These are phyloP conservation scores for Mionectes olivaceus DNA, from an alignment of 2,797 vertebrate genomes.

Conservation along the genomic window DNA sequence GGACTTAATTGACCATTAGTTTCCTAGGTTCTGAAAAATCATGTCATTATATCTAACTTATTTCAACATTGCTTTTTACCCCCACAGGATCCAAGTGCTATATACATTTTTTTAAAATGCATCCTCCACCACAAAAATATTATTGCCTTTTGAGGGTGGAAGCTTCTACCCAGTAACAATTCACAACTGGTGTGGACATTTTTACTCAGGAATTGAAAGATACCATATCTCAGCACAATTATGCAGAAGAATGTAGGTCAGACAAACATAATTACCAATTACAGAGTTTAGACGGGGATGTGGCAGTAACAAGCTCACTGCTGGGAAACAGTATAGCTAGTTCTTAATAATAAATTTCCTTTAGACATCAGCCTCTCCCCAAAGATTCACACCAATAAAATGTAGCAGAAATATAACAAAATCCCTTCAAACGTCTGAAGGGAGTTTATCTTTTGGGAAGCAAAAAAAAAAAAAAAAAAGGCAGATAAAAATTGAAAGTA, in stretches of 20 bases:
- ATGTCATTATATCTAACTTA: slow-evolving; percentile 63
- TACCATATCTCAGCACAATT: slow-evolving; percentile 46
- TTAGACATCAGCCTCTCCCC: slow-evolving; percentile 50
- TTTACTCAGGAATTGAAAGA: slow-evolving; percentile 48
- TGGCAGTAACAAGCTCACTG: slow-evolving; percentile 49
- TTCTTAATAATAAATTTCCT: slow-evolving; percentile 65
- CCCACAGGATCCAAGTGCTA: slow-evolving; percentile 16
- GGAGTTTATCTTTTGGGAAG: background rate
- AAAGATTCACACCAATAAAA: slow-evolving; percentile 50
- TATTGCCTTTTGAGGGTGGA: slow-evolving; percentile 21
- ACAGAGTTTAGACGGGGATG: slow-evolving; percentile 28
- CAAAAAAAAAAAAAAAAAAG: background rate
- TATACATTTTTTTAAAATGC: background rate
- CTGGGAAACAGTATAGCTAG: slow-evolving; percentile 41
- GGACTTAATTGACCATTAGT: slow-evolving; percentile 71
- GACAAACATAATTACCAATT: slow-evolving; percentile 69
- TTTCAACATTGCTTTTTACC: slow-evolving; percentile 36
- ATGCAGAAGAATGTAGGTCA: slow-evolving; percentile 53
- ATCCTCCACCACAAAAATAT: slow-evolving; percentile 14
- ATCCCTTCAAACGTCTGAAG: background rate
- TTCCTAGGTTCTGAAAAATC: slow-evolving; percentile 70
- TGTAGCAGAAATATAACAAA: slow-evolving; percentile 41
- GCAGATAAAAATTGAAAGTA: slow-evolving; percentile 5
- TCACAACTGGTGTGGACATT: background rate
- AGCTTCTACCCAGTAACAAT: slow-evolving; percentile 49